These are phyloP conservation scores for Ptychoptera albimana DNA, from an alignment of 2,888 invertebrate genomes.

Conservation along the genomic window DNA sequence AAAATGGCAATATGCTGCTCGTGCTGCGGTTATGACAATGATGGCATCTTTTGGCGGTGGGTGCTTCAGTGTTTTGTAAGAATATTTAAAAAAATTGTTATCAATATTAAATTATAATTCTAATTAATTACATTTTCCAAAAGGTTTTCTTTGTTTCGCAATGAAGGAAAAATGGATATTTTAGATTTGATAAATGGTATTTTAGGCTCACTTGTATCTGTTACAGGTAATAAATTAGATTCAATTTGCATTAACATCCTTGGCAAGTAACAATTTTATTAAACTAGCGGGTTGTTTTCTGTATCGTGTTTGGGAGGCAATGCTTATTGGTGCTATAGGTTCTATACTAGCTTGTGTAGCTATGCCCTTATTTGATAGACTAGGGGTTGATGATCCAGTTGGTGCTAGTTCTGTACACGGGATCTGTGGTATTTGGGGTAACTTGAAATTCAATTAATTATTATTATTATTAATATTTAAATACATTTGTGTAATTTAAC, in stretches of 20 bases:
- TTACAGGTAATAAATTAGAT: slow-evolving; percentile 44
- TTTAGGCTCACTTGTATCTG: slow-evolving; percentile 70
- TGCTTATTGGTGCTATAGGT: slow-evolving; percentile 68
- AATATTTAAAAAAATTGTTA: slow-evolving; percentile 5
- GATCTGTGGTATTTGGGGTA: slow-evolving; percentile 56
- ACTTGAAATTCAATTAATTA: slow-evolving; percentile 11
- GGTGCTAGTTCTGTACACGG: slow-evolving; percentile 85
- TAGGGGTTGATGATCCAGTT: slow-evolving; percentile 70
- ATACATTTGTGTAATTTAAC: not conserved
- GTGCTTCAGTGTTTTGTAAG: slow-evolving; percentile 37
- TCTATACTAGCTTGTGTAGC: slow-evolving; percentile 51
- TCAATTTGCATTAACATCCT: not conserved
- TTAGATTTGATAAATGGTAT: slow-evolving; percentile 79
- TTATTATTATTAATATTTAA: not conserved
- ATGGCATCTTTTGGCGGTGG: slow-evolving; percentile 85
- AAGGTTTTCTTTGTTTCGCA: slow-evolving; percentile 46
- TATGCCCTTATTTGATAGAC: slow-evolving; percentile 59
- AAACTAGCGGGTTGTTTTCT: slow-evolving; percentile 69
- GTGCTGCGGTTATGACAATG: slow-evolving; percentile 82
- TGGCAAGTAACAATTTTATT: no score
- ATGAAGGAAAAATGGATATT: slow-evolving; percentile 61
- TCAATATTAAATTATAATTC: not conserved
- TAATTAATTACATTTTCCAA: no score
- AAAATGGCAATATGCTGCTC: slow-evolving; percentile 83
- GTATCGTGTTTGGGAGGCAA: slow-evolving; percentile 72